Evolutionary conservation across 64 coral and sea anemone genomes (phyloP).

Genomic region (Montipora sp.): DNA sequence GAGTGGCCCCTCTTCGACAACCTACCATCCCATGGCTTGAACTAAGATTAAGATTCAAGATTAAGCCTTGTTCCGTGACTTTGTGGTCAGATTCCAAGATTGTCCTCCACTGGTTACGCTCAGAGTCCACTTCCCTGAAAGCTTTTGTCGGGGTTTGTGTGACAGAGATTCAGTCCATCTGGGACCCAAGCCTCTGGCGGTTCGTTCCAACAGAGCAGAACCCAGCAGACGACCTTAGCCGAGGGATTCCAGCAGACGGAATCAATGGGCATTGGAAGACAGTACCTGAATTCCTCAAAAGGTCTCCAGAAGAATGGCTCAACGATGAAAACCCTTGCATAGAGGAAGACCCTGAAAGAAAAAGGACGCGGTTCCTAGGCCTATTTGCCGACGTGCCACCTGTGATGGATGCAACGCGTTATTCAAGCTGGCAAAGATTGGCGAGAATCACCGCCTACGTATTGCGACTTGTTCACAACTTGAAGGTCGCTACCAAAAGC

Average conservation of each 20-base stretch:
- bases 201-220: conserved; percentile 23
- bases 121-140: conserved; percentile 21
- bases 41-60: conserved; percentile 13
- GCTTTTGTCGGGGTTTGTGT: conserved; percentile 50
- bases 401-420: too few relatives aligned
- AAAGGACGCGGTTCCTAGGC: too few relatives aligned
- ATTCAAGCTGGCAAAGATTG: too few relatives aligned
- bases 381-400: too few relatives aligned
- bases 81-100: conserved; percentile 46
- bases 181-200: conserved; percentile 9
- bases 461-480: too few relatives aligned
- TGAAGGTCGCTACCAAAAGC: too few relatives aligned
- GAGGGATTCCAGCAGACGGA: conserved; percentile 1
- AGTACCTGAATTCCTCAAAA: conserved; percentile 4
- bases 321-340: too few relatives aligned
- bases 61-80: not conserved
- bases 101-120: conserved; percentile 14
- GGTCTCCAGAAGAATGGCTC: conserved; percentile 28
- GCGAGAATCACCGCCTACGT: too few relatives aligned
- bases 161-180: conserved; percentile 24
- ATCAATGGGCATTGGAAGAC: conserved; percentile 34
- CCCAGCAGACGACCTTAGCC: conserved; percentile 46
- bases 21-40: conserved; percentile 56
- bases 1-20: conserved; percentile 58
- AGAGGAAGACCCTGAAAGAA: too few relatives aligned